These are phyloP conservation scores for Octopus sinensis DNA, from an alignment of 1,140 invertebrate species.

Conservation along the genomic window DNA sequence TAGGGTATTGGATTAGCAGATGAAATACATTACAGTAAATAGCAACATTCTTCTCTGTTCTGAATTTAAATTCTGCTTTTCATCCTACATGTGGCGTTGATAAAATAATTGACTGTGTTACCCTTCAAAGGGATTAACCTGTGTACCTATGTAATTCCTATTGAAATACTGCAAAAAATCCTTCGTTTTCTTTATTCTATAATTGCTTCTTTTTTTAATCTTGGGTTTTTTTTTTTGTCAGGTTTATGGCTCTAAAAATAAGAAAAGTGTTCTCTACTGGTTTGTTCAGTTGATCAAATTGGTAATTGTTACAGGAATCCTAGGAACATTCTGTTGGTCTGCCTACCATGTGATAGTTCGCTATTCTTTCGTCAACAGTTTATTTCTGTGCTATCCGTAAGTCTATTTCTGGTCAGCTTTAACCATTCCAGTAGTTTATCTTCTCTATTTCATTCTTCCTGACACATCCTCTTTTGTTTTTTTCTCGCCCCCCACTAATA, in stretches of 20 bases:
- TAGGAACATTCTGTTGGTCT: conserved; percentile 63
- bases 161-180: too few relatives aligned
- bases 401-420: conserved; percentile 55
- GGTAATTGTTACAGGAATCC: conserved; percentile 38
- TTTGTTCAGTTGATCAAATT: conserved; percentile 47
- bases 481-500: neutral
- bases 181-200: too few relatives aligned
- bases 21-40: too few relatives aligned
- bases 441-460: too few relatives aligned
- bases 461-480: neutral
- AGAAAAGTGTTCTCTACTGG: conserved; percentile 45
- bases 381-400: conserved; percentile 88
- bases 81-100: too few relatives aligned
- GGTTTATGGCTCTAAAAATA: conserved; percentile 33
- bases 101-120: too few relatives aligned
- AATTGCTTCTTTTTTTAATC: neutral
- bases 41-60: too few relatives aligned
- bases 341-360: conserved; percentile 70
- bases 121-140: too few relatives aligned
- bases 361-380: conserved; percentile 71
- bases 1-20: too few relatives aligned
- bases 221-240: conserved; percentile 25
- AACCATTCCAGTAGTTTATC: neutral
- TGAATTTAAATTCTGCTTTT: too few relatives aligned
- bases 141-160: too few relatives aligned